Percentiles rank a stretch among this genome's conserved stretches.
phyloP scores from a whole-genome alignment of 2,888 invertebrate species.

The Brenthis hecate region DNA sequence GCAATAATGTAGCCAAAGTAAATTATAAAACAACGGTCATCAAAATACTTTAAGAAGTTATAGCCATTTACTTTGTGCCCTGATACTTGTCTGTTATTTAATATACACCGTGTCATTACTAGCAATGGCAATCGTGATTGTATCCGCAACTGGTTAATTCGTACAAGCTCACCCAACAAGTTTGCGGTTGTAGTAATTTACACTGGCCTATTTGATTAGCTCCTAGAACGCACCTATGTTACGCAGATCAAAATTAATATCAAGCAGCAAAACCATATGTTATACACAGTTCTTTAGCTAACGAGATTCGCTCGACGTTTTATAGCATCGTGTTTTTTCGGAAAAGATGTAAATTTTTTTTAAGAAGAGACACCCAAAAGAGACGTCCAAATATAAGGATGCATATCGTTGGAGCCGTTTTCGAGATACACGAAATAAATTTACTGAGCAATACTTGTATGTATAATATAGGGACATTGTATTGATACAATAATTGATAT shows the following conservation, averaged over 20 bases:
- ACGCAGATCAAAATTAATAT: constrained; percentile 23
- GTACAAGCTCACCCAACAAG: constrained; percentile 36
- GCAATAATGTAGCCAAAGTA: no score
- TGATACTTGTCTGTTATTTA: constrained; percentile 12
- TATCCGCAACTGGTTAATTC: constrained; percentile 36
- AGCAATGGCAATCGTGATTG: constrained; percentile 24
- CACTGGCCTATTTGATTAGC: constrained; percentile 33
- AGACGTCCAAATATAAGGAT: no score
- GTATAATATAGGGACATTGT: no score
- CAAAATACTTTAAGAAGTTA: neutral
- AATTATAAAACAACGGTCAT: neutral
- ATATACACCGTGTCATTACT: constrained; percentile 20
- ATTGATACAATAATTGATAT: no score
- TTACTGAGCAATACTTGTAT: no score
- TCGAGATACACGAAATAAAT: no score
- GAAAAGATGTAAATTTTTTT: no score
- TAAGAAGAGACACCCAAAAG: no score
- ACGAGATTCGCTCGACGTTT: no score
- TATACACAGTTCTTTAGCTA: neutral
- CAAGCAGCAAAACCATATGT: neutral
- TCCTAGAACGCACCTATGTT: constrained; percentile 33
- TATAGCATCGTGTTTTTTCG: no score
- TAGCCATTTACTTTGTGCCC: neutral
- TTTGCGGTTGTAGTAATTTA: constrained; percentile 33
- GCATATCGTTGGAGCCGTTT: no score